Conservation (phyloP, 2,797 vertebrate genomes). For the Clarias platycephalus region DNA sequence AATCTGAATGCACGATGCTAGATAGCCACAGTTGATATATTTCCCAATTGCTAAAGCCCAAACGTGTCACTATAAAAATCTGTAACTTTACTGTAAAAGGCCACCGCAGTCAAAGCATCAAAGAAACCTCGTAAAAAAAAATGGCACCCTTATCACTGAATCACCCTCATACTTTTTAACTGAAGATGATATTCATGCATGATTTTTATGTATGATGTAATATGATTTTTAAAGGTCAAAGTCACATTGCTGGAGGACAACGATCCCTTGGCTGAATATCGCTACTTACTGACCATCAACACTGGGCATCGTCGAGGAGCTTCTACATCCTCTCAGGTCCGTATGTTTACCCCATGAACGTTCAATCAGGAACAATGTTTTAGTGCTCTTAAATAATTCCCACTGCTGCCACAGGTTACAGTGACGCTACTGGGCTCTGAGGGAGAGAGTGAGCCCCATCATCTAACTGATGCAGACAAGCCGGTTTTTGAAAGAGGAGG, state of each 20-base stretch:
- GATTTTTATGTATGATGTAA: background rate
- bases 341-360: constrained; percentile 10
- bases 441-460: constrained; percentile 92
- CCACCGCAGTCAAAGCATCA: background rate
- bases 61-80: background rate
- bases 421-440: constrained; percentile 84
- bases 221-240: constrained; percentile 77
- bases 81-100: background rate
- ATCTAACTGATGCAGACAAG: constrained; percentile 79
- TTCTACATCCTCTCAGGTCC: constrained; percentile 89
- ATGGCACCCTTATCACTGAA: background rate
- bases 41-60: background rate
- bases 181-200: background rate
- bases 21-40: background rate
- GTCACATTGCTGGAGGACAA: constrained; percentile 89
- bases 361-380: background rate
- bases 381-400: constrained; percentile 27
- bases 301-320: constrained; percentile 89
- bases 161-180: background rate
- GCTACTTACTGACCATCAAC: constrained; percentile 85
- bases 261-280: constrained; percentile 88
- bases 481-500: constrained; percentile 87
- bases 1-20: background rate
- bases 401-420: constrained; percentile 78
- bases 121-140: background rate